These are phyloP conservation scores for Episyrphus balteatus DNA, from an alignment of 1,140 invertebrate genomes.

Conservation along the genomic window DNA sequence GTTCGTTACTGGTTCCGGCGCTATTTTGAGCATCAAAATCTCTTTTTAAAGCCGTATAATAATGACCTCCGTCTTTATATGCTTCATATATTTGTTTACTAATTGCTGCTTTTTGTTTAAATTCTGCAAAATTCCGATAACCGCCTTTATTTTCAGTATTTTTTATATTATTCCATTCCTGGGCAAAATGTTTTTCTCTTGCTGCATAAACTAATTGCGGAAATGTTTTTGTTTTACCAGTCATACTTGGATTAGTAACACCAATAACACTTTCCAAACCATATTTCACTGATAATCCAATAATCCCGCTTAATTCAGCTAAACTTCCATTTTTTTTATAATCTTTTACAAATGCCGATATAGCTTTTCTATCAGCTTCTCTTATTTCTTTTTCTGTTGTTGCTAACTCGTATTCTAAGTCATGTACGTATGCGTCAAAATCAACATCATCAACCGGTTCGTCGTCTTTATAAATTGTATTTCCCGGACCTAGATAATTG, in stretches of 20 bases:
- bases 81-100: constrained; percentile 1
- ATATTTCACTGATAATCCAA: constrained; percentile 6
- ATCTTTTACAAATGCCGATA: not conserved
- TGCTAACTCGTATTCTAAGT: not conserved
- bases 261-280: constrained; percentile 5
- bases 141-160: constrained; percentile 6
- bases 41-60: constrained; percentile 1
- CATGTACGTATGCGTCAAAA: not conserved
- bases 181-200: constrained; percentile 6
- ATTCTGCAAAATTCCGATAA: constrained; percentile 1
- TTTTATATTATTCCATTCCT: constrained; percentile 4
- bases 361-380: not conserved
- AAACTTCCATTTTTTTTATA: not conserved
- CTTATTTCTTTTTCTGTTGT: not conserved
- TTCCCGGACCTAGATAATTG: not conserved
- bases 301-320: constrained; percentile 4
- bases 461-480: too few relatives aligned
- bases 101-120: constrained; percentile 2
- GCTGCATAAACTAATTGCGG: constrained; percentile 4
- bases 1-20: constrained; percentile 1
- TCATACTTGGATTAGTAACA: constrained; percentile 4
- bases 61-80: constrained; percentile 2
- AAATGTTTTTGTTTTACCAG: constrained; percentile 2
- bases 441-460: not conserved
- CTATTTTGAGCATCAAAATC: not conserved